Conservation (phyloP, 2,797 vertebrate species). For the Triplophysa yarkandensis region DNA sequence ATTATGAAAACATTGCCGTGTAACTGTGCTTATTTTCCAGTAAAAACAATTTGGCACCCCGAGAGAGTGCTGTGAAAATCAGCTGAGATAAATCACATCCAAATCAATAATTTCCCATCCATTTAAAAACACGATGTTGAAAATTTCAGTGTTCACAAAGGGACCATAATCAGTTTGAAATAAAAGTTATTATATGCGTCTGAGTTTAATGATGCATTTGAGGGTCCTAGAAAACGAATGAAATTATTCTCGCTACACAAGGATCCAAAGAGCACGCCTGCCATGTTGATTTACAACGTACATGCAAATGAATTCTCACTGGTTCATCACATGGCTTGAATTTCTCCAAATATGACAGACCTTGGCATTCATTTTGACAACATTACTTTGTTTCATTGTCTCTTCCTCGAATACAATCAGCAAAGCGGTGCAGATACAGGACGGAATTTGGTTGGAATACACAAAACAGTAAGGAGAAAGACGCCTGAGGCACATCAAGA, state of each 20-base stretch:
- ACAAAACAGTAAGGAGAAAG: conserved; percentile 11
- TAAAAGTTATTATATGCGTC: neutral
- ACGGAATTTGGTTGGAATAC: conserved; percentile 27
- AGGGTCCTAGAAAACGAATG: conserved; percentile 19
- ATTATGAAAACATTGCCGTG: neutral
- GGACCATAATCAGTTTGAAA: neutral
- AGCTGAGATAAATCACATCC: conserved; percentile 3
- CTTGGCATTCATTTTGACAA: neutral
- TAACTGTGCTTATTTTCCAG: conserved; percentile 15
- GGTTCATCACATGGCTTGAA: neutral
- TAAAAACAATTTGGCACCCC: conserved; percentile 10
- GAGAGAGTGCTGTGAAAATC: conserved; percentile 1
- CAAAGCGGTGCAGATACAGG: conserved; percentile 28
- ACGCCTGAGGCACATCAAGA: conserved; percentile 24
- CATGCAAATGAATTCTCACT: neutral
- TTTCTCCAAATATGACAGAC: neutral
- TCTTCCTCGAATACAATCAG: conserved; percentile 25
- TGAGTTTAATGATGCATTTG: neutral
- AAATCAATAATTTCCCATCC: conserved; percentile 15
- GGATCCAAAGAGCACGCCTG: neutral
- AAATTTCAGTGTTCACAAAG: conserved; percentile 13
- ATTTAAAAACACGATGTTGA: conserved; percentile 8
- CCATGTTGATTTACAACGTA: neutral
- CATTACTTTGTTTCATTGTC: neutral
- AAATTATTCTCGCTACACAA: neutral